Evolutionary conservation across 2,888 invertebrate species (phyloP).

Genomic region (Cataglyphis cursor): DNA sequence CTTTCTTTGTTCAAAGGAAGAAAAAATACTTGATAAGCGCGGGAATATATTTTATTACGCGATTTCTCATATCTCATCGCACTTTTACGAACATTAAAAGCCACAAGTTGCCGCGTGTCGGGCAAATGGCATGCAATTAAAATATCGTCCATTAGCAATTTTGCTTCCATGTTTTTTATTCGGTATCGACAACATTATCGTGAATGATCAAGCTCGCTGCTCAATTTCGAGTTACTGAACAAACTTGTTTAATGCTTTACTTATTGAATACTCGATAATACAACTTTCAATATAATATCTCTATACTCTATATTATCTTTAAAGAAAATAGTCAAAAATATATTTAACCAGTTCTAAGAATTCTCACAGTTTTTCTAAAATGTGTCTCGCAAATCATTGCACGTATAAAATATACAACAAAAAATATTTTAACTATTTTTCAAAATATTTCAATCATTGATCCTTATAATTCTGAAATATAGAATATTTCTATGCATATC

Average conservation of each 20-base stretch:
- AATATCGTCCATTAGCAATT: slow-evolving; percentile 35
- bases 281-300: neutral
- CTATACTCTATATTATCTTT: neutral
- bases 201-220: neutral
- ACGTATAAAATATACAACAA: neutral
- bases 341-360: neutral
- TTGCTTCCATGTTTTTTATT: slow-evolving; percentile 7
- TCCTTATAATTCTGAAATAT: neutral
- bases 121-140: neutral
- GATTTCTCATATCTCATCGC: neutral
- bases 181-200: neutral
- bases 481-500: neutral
- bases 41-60: neutral
- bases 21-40: neutral
- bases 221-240: neutral
- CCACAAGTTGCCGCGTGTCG: neutral
- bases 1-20: neutral
- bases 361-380: neutral
- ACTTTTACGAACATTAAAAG: slow-evolving; percentile 18
- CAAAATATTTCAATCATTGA: neutral
- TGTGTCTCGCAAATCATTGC: neutral
- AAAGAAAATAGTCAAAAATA: neutral
- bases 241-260: slow-evolving; percentile 4
- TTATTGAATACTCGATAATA: neutral
- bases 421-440: neutral